Evolutionary conservation across 2,113 vertebrate species (phyloP).

Genomic region (Paradisaea rubra): DNA sequence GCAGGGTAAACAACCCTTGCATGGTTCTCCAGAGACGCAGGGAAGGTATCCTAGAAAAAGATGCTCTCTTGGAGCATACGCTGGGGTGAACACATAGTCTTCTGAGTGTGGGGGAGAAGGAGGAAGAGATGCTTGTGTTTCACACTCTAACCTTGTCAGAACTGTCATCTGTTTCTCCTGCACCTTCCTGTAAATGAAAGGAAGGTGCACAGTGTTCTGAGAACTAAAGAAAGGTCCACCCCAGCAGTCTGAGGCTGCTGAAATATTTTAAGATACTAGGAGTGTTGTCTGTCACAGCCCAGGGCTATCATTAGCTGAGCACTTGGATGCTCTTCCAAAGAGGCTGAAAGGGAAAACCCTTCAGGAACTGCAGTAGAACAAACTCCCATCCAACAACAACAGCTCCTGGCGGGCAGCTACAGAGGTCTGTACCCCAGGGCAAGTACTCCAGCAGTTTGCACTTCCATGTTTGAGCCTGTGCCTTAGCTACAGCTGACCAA

Average conservation of each 20-base stretch:
- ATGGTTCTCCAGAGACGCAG: not conserved
- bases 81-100: not conserved
- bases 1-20: not conserved
- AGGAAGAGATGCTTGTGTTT: not conserved
- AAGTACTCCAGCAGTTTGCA: not conserved
- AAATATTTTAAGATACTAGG: not conserved
- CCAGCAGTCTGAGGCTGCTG: not conserved
- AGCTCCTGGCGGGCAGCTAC: not conserved
- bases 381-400: not conserved
- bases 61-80: not conserved
- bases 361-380: not conserved
- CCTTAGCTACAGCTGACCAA: not conserved
- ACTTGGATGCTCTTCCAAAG: not conserved
- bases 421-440: not conserved
- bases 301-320: not conserved
- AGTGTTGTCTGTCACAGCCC: not conserved
- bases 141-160: not conserved
- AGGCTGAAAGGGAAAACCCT: constrained; percentile 4
- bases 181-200: not conserved
- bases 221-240: not conserved
- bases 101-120: not conserved
- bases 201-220: not conserved
- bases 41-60: not conserved
- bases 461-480: not conserved
- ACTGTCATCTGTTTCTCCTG: not conserved